Conservation (phyloP, 2,888 invertebrate species). For the Cryptosula pallasiana region DNA sequence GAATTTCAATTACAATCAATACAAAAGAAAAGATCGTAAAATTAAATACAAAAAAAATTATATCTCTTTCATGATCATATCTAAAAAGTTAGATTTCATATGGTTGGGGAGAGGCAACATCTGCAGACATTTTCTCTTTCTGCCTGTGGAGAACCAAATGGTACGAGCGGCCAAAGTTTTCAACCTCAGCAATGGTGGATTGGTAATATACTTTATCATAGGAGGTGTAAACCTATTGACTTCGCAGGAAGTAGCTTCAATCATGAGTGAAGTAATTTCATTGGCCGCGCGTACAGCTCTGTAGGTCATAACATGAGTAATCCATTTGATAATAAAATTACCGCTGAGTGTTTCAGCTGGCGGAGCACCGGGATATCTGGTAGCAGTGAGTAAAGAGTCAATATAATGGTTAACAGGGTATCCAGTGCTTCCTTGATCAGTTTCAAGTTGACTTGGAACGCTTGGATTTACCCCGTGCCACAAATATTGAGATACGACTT, state of each 20-base stretch:
- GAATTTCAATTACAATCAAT: too few relatives aligned
- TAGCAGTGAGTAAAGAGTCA: background rate
- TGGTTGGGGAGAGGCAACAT: background rate
- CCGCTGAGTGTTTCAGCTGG: background rate
- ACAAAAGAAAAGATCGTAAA: too few relatives aligned
- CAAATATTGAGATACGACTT: background rate
- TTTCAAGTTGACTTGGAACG: background rate
- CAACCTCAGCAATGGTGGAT: background rate
- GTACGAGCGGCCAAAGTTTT: conserved; percentile 4
- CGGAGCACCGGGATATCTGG: too few relatives aligned
- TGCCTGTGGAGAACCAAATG: background rate
- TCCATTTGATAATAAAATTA: background rate
- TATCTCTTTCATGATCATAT: conserved; percentile 7
- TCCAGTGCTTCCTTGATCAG: background rate
- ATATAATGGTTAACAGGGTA: conserved; percentile 20
- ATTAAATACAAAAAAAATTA: background rate
- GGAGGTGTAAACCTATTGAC: background rate
- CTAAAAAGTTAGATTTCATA: background rate
- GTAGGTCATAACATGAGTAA: background rate
- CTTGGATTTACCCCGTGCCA: conserved; percentile 5
- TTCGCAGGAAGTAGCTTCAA: background rate
- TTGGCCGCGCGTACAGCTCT: background rate
- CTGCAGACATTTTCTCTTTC: background rate
- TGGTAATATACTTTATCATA: background rate
- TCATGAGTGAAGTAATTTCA: background rate